Evolutionary conservation across 1,140 invertebrate species (phyloP).

Genomic region (Zaprionus africanus): DNA sequence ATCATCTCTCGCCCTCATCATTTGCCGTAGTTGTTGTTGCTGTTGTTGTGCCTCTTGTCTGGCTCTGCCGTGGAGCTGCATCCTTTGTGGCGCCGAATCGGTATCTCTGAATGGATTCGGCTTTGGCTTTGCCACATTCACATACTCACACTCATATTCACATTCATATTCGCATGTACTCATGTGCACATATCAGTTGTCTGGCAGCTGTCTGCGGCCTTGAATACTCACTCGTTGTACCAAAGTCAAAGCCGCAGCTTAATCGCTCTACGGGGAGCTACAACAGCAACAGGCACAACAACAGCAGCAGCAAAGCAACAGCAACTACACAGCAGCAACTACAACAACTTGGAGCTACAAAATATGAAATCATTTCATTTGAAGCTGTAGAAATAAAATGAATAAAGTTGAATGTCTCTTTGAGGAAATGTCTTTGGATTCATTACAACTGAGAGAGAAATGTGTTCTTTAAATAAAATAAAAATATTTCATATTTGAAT

Average conservation of each 20-base stretch:
- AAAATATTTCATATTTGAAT: too few species aligned
- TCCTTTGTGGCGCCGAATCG: constrained; percentile 69
- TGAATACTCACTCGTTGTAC: constrained; percentile 50
- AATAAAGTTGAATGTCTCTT: neutral
- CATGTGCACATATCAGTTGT: constrained; percentile 83
- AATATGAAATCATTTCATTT: constrained; percentile 59
- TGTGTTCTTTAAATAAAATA: too few species aligned
- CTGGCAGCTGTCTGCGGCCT: constrained; percentile 83
- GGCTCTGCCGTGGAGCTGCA: constrained; percentile 49
- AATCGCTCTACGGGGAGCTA: constrained; percentile 58
- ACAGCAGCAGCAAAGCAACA: constrained; percentile 31
- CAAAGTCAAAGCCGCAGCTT: constrained; percentile 76
- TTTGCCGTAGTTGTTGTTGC: constrained; percentile 18
- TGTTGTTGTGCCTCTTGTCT: constrained; percentile 33
- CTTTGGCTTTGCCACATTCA: constrained; percentile 47
- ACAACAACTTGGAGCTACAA: constrained; percentile 24
- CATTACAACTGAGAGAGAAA: too few species aligned
- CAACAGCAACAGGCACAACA: constrained; percentile 24
- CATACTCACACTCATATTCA: constrained; percentile 48
- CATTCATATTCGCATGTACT: constrained; percentile 58
- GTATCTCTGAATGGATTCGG: constrained; percentile 49
- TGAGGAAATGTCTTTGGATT: neutral
- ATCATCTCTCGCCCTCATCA: constrained; percentile 52
- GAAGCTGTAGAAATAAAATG: constrained; percentile 10
- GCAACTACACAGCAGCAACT: neutral